phyloP scores from a whole-genome alignment of 2,113 vertebrate species.

The Meriones unguiculatus region DNA sequence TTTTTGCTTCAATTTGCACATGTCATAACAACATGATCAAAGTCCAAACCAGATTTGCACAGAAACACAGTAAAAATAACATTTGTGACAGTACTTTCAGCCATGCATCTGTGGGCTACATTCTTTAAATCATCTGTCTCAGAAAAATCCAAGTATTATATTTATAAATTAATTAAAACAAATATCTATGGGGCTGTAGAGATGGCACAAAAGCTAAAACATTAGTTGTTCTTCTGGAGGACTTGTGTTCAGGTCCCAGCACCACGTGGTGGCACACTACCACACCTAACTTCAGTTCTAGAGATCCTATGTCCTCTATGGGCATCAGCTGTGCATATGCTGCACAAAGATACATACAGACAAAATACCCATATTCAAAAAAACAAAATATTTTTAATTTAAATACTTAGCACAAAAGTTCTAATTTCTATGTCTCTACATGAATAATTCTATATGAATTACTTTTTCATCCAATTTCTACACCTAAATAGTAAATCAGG shows the following conservation, averaged over 20 bases:
- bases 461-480: neutral
- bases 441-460: neutral
- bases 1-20: neutral
- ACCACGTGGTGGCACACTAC: neutral
- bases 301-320: neutral
- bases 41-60: neutral
- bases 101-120: neutral
- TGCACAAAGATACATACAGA: neutral
- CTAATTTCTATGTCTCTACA: neutral
- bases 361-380: neutral
- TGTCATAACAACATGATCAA: neutral
- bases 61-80: neutral
- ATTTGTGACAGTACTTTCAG: neutral
- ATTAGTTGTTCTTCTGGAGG: neutral
- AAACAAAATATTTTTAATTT: neutral
- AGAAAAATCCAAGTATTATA: neutral
- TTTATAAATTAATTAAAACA: conserved; percentile 14
- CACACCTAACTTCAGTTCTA: neutral
- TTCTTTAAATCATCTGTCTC: neutral
- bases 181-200: neutral
- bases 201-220: neutral
- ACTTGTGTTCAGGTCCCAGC: neutral
- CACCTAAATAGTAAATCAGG: neutral
- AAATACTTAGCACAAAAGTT: neutral
- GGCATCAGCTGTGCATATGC: neutral